Base-by-base conservation (phyloP, 2,113 vertebrate species). In the Uropsilus gracilis region DNA sequence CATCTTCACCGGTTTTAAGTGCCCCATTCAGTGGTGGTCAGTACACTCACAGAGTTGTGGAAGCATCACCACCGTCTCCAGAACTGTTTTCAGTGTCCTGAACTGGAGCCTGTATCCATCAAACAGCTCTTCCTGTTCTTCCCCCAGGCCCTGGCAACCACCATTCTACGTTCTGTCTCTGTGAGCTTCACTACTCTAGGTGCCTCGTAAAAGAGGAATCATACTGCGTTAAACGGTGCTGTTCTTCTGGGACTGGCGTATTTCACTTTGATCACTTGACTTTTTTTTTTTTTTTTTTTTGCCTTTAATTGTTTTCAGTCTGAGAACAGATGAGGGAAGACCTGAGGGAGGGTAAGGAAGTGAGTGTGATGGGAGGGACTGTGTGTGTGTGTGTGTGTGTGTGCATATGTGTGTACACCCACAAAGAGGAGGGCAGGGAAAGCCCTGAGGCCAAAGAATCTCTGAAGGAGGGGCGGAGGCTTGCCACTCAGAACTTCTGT, bases 201-300 rank as follows among this genome's bases (percentile, higher is more conserved):
- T 32, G 2, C 32, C 24, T 39, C 0, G 0, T 32, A 0, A 13
- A 24, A 34, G 26, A 11, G 28, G 28, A 46, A 16, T 8, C 16
- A 4, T 34, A 44, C 26, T 8, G 55, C 7, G 14, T 26, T 30
- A n/a, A n/a, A n/a, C n/a, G n/a, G n/a, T n/a, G n/a, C n/a, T 78
- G 48, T 55, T 57, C 32, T 73, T 77, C 71, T 73, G 39, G 28
- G 28, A 66, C 37, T n/a, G 37, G 63, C 13, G 73, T 77, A 12
- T 48, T 55, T 72, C 46, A 42, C 42, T 78, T 42, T 42, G 8
- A 12, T 68, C 3, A 1, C 46, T 30, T 8, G 30, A 55, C 30
- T 61, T 48, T n/a, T n/a, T n/a, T n/a, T n/a, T n/a, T n/a, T n/a
- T n/a, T n/a, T n/a, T n/a, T n/a, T n/a, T n/a, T 83, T 50, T 34